Evolutionary conservation across 2,113 vertebrate genomes (phyloP).

Genomic region (Alaudala cheleensis): DNA sequence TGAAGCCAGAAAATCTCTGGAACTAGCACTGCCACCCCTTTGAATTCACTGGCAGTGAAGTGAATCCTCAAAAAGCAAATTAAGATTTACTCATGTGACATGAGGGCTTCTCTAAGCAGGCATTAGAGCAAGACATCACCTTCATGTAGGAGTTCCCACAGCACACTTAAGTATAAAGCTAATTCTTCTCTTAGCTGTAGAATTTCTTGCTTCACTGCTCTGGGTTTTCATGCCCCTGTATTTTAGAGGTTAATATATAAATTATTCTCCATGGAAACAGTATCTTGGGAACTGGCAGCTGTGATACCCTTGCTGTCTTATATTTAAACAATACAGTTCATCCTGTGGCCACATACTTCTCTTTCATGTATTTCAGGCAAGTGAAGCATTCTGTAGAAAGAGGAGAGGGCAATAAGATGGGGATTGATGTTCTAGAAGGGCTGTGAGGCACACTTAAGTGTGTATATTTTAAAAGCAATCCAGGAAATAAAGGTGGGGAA

Average conservation of each 20-base stretch:
- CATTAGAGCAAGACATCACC: neutral
- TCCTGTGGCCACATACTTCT: neutral
- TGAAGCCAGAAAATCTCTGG: neutral
- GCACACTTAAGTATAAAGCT: neutral
- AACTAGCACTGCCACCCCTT: neutral
- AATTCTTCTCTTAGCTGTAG: neutral
- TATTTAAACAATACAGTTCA: neutral
- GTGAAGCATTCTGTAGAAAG: neutral
- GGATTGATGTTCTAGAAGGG: neutral
- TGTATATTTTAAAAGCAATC: neutral
- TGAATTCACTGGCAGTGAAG: neutral
- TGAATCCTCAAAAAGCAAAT: neutral
- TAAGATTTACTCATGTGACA: neutral
- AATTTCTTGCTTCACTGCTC: neutral
- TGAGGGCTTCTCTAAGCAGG: neutral
- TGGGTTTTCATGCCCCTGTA: neutral
- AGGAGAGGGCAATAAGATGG: neutral
- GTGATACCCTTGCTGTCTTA: neutral
- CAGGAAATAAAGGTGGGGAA: neutral
- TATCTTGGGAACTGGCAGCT: constrained; percentile 3
- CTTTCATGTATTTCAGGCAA: neutral
- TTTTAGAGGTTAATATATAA: neutral
- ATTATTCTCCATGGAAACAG: constrained; percentile 25
- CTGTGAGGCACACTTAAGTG: neutral
- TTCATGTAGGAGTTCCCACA: neutral